Conservation (phyloP, 2,113 vertebrate species). For the Petrocephalus zakoni region DNA sequence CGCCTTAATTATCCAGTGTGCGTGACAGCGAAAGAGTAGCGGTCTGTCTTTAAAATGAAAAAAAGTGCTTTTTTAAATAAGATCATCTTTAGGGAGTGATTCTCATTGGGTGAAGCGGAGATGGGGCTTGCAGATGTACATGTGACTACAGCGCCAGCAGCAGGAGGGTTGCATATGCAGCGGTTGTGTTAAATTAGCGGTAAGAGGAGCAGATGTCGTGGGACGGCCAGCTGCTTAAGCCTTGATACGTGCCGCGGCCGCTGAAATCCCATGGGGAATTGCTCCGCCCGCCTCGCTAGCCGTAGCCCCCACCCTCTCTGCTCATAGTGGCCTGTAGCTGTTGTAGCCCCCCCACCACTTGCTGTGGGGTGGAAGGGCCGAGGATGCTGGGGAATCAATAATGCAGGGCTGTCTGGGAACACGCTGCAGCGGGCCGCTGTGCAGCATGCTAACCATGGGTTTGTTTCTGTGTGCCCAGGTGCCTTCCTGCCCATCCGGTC, state of each 20-base stretch:
- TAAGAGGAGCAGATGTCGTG: neutral
- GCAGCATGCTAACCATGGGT: constrained; percentile 70
- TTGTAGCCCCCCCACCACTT: neutral
- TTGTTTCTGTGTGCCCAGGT: constrained; percentile 62
- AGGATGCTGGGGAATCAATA: constrained; percentile 64
- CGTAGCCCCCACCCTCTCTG: constrained; percentile 26
- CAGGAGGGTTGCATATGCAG: neutral
- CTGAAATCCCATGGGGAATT: neutral
- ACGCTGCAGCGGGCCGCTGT: constrained; percentile 65
- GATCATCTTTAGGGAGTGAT: neutral
- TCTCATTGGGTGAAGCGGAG: neutral
- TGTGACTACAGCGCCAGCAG: neutral
- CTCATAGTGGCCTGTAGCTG: constrained; percentile 18
- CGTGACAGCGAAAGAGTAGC: neutral
- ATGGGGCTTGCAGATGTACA: neutral
- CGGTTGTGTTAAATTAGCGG: neutral
- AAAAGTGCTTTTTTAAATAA: neutral
- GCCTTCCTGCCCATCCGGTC: constrained; percentile 27
- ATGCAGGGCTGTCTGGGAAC: constrained; percentile 70
- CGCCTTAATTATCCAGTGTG: neutral
- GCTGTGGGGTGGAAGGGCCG: constrained; percentile 41
- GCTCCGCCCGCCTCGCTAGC: neutral
- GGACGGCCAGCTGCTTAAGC: neutral
- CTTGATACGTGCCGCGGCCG: neutral
- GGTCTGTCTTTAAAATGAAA: neutral